Evolutionary conservation across 2,113 vertebrate genomes (phyloP), one percentile per base, ranked within the genome.

Genomic region (Mormyrus iriodes): DNA sequence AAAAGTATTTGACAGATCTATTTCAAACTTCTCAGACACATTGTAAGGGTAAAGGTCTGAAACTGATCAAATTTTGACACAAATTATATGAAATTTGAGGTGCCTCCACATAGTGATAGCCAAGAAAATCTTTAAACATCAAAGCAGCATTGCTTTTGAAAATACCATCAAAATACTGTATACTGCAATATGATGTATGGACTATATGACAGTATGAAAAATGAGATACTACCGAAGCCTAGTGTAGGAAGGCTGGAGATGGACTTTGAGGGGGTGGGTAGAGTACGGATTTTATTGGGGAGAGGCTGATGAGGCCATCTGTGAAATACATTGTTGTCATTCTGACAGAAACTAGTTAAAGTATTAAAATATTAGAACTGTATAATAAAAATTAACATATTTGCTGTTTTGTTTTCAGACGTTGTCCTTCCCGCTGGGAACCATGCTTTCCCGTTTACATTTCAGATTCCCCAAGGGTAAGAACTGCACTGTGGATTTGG

Each of bases 401-500:
- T 44, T 44, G 21, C 44, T 27, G 10, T 73, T 85, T 46, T 8
- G n/a, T 82, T 88, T 88, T 13, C 73, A 90, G 69, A 88, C 46
- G 90, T 19, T n/a, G 91, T 94, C 82, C 76, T 95, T 48, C 44
- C 87, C 4, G 90, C 92, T 51, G 95, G 95, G 52, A 69, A 27
- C 90, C 95, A 96, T 52, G 88, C 93, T 52, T 96, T 94, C 88
- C 94, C 95, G 3, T 96, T 96, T 91, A 92, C 89, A 13, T 94
- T 96, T 91, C 94, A 94, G 89, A 83, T 96, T 42, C 95, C 95
- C 42, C 2, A 6, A 0, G 49, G 93, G 95, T 96, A 92, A 93
- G 95, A 92, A 51, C 84, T 48, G 35, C 15, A 53, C 15, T 55
- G 51, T 44, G 17, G 3, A 84, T 46, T 24, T 42, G 35, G 31